phyloP scores from a whole-genome alignment of 2,888 invertebrate genomes.

The Agonopterix heracliana region DNA sequence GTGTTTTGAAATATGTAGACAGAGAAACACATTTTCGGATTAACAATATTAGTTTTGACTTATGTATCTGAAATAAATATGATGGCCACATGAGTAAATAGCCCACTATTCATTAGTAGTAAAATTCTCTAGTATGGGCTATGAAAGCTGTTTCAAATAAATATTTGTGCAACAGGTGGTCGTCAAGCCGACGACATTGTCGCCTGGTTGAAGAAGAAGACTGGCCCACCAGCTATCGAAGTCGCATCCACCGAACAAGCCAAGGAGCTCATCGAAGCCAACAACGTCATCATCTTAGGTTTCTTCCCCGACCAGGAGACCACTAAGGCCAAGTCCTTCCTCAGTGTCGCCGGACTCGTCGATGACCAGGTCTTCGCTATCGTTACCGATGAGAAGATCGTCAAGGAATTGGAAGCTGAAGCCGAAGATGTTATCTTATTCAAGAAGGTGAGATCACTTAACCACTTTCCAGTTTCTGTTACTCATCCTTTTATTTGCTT shows the following conservation, averaged over 20 bases:
- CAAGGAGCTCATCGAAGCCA: slow-evolving; percentile 87
- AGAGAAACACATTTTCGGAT: no score
- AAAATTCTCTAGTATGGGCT: no score
- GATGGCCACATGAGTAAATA: no score
- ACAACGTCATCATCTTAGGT: slow-evolving; percentile 90
- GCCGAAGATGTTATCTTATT: slow-evolving; percentile 90
- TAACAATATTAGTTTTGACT: no score
- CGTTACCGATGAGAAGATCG: slow-evolving; percentile 85
- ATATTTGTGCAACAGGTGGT: slow-evolving; percentile 79
- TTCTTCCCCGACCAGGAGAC: slow-evolving; percentile 91
- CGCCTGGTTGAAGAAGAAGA: slow-evolving; percentile 96
- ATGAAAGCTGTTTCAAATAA: background rate
- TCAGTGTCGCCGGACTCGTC: slow-evolving; percentile 84
- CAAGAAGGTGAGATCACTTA: slow-evolving; percentile 84
- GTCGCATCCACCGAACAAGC: slow-evolving; percentile 87
- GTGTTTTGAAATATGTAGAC: no score
- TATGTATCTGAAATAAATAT: no score
- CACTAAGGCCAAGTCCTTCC: slow-evolving; percentile 88
- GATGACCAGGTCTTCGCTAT: slow-evolving; percentile 95
- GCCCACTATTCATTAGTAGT: no score
- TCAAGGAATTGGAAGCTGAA: slow-evolving; percentile 86
- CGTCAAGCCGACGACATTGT: slow-evolving; percentile 95
- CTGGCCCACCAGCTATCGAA: slow-evolving; percentile 94
- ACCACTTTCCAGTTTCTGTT: background rate
- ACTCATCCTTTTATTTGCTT: slow-evolving; percentile 3